phyloP scores from a whole-genome alignment of 1,140 invertebrate genomes.

The Probaryconus sp. region DNA sequence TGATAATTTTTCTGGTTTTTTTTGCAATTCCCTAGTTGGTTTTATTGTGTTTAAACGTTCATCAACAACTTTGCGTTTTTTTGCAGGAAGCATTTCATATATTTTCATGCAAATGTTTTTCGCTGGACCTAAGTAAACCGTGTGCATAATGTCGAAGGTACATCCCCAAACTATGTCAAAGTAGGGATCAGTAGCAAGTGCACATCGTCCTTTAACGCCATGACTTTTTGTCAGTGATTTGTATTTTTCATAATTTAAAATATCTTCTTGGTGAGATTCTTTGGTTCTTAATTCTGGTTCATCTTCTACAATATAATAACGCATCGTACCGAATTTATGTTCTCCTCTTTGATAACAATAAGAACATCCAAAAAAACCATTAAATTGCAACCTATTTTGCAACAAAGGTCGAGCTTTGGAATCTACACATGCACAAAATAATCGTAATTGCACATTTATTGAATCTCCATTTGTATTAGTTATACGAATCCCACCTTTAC shows the following conservation, averaged over 20 bases:
- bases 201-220: constrained; percentile 15
- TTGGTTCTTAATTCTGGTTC: constrained; percentile 24
- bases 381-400: constrained; percentile 40
- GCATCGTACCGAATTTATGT: constrained; percentile 1
- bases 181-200: neutral
- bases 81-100: neutral
- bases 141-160: constrained; percentile 17
- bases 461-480: neutral
- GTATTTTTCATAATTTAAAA: neutral
- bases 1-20: constrained; percentile 4
- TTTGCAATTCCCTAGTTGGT: constrained; percentile 15
- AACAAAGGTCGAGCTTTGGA: constrained; percentile 36
- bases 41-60: neutral
- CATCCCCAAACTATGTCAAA: constrained; percentile 30
- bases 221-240: constrained; percentile 1
- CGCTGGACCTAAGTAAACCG: neutral
- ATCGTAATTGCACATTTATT: constrained; percentile 6
- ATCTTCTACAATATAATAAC: constrained; percentile 5
- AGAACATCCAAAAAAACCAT: constrained; percentile 35
- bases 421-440: constrained; percentile 19
- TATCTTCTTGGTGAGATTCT: constrained; percentile 12
- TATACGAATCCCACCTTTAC: constrained; percentile 2
- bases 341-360: constrained; percentile 38
- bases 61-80: constrained; percentile 2
- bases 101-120: constrained; percentile 2